Conservation (phyloP, 2,797 vertebrate species). For the Aphelocoma californica region DNA sequence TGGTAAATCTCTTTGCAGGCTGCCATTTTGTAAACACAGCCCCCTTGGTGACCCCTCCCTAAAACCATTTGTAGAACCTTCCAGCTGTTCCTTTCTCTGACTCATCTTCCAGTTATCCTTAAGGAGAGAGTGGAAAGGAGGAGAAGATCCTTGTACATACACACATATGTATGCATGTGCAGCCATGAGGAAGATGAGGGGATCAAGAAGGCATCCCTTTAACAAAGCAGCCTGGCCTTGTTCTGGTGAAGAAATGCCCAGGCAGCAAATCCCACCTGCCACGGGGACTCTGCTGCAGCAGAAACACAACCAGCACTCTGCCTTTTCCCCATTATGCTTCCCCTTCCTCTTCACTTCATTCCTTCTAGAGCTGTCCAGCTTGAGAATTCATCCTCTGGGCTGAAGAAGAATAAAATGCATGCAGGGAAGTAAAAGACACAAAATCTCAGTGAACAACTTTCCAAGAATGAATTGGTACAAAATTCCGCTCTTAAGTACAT, state of each 20-base stretch:
- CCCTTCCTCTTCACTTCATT: neutral
- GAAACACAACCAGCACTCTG: neutral
- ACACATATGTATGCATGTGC: accelerated
- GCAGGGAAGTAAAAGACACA: neutral
- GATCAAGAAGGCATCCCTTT: neutral
- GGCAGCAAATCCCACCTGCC: neutral
- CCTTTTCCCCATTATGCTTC: neutral
- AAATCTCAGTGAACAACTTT: neutral
- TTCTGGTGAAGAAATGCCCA: neutral
- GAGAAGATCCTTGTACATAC: neutral
- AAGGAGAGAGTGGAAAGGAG: neutral
- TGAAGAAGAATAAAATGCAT: neutral
- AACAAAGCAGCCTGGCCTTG: neutral
- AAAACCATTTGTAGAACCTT: slow-evolving; percentile 35
- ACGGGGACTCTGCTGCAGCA: neutral
- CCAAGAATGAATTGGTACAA: neutral
- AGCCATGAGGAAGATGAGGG: neutral
- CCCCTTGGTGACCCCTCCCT: slow-evolving; percentile 1
- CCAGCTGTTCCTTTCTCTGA: slow-evolving; percentile 41
- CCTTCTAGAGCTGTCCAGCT: neutral
- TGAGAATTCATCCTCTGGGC: neutral
- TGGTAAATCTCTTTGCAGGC: slow-evolving; percentile 17
- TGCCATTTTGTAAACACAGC: neutral
- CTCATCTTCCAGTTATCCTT: neutral
- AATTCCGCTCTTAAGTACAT: neutral